These are phyloP conservation scores for Dolichallabes microphthalmus DNA, from an alignment of 2,113 vertebrate genomes.

Conservation along the genomic window DNA sequence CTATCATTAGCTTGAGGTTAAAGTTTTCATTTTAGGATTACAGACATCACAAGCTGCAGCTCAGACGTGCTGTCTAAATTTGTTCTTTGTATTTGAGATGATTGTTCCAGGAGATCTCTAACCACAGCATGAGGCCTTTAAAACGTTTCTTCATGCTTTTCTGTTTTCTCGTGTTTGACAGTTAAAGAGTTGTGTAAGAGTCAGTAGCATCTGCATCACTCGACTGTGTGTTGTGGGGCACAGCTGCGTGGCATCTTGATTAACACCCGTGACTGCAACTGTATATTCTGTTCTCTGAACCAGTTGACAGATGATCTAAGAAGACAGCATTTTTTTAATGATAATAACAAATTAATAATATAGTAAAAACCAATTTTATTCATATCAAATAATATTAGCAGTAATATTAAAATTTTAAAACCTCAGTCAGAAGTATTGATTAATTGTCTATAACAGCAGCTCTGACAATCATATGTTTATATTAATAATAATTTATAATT, in stretches of 20 bases:
- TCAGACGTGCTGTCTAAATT: background rate
- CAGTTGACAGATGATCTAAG: background rate
- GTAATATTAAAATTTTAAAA: background rate
- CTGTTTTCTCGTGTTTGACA: conserved; percentile 13
- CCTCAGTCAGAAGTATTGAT: background rate
- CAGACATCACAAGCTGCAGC: background rate
- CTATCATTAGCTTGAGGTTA: background rate
- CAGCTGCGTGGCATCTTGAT: conserved; percentile 17
- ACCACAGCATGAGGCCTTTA: background rate
- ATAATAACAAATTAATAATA: background rate
- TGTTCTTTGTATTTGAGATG: conserved; percentile 18
- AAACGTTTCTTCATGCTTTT: background rate
- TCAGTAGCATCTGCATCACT: background rate
- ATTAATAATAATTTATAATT: background rate
- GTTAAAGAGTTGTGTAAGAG: background rate
- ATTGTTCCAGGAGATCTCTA: conserved; percentile 12
- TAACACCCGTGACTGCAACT: background rate
- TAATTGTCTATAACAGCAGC: background rate
- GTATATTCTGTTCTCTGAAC: conserved; percentile 20
- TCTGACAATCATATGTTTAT: background rate
- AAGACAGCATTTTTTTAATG: background rate
- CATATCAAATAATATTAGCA: background rate
- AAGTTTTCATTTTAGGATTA: background rate
- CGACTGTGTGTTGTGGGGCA: background rate
- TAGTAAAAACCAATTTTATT: background rate